A percentile compares a stretch with the other conserved stretches of the same genome.
Conservation (phyloP, 1,140 invertebrate species). For the Drosophila parabipectinata region DNA sequence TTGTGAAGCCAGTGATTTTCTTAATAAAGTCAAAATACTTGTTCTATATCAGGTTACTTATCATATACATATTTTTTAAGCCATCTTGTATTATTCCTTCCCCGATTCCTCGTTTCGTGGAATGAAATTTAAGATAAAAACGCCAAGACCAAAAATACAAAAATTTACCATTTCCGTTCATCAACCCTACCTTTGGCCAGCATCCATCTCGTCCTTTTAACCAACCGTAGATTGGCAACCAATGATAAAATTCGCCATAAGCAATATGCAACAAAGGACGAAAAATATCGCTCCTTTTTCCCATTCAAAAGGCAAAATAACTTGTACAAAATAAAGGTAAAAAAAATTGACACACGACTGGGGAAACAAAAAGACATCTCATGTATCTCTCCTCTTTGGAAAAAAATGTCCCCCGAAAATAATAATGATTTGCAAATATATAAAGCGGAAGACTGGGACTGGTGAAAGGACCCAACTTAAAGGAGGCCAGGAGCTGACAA, state of each 20-base stretch:
- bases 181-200: conserved; percentile 24
- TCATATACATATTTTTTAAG: neutral
- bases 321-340: conserved; percentile 68
- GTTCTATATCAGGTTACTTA: neutral
- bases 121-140: conserved; percentile 34
- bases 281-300: conserved; percentile 33
- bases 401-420: conserved; percentile 71
- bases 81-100: too few relatives aligned
- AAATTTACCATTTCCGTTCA: conserved; percentile 74
- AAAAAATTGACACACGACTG: conserved; percentile 69
- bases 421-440: conserved; percentile 82
- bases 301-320: conserved; percentile 42
- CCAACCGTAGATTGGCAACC: conserved; percentile 49
- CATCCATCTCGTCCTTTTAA: conserved; percentile 15
- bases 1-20: conserved; percentile 6
- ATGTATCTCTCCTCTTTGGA: conserved; percentile 44
- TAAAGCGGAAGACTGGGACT: conserved; percentile 16
- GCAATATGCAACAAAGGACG: conserved; percentile 58
- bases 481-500: conserved; percentile 53
- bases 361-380: conserved; percentile 45
- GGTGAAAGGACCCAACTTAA: conserved; percentile 16
- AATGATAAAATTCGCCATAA: conserved; percentile 71
- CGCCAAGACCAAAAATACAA: conserved; percentile 55
- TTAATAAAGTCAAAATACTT: conserved; percentile 2
- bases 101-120: conserved; percentile 8